Base-by-base conservation (phyloP, 2,888 invertebrate genomes). In the Chalcosyrphus nemorum region DNA sequence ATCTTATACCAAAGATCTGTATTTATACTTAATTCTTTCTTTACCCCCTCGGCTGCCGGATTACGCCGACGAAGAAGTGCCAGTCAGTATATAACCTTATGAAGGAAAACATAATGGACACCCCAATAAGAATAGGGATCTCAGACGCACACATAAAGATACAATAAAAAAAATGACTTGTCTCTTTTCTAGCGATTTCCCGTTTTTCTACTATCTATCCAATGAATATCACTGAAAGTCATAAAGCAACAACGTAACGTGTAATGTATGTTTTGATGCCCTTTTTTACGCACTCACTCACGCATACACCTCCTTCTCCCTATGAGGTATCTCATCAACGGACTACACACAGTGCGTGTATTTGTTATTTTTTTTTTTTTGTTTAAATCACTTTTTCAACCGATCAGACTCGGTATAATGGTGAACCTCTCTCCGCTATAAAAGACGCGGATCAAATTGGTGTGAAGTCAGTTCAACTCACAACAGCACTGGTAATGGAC, bases 401-500 rank as follows among this genome's bases (percentile, higher is more conserved):
- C 24, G 68, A 66, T 52, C 59, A 29, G 9, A 45, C 11, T 65
- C 27, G 15, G 21, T 54, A 50, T 65, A 19, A 27, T 45, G 56
- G n/a, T 47, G 3, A 65, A 56, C 21, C 45, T 27, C 61, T 70
- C 32, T 5, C 32, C 78, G 80, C 80, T 84, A 84, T 84, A 84
- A 84, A 84, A 84, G 84, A 75, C 84, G 84, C 80, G 78, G 65
- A 84, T 84, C 65, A 74, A 84, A 63, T 74, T 74, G 65, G 29
- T 74, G 78, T 65, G 19, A 74, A 84, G 80, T 84, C 84, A 84
- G 84, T 84, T 80, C 50, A 84, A 84, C 78, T 84, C 84, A 80
- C 80, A 78, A 52, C 80, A 80, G 61, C 80, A 75, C 74, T 80
- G 84, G 80, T 13, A 32, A 84, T 84, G 84, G 84, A 78, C 74